Conservation (phyloP, 2,888 invertebrate species). For the Phortica magna region DNA sequence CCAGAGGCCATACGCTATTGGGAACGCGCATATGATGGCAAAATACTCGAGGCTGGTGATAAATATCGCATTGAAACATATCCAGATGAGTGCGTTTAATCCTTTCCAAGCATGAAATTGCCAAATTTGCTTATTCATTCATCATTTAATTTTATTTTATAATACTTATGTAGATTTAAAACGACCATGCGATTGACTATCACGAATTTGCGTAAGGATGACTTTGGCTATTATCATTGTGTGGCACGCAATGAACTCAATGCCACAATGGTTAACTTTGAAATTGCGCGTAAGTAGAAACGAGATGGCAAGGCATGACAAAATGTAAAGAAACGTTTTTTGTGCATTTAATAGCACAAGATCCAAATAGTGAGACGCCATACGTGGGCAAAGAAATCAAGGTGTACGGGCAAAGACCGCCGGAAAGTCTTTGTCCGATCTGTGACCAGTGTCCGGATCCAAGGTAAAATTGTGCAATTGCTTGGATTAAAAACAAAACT, state of each 20-base stretch:
- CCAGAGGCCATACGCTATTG: slow-evolving; percentile 92
- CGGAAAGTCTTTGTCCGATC: slow-evolving; percentile 81
- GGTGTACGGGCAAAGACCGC: slow-evolving; percentile 82
- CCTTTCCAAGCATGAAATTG: not conserved
- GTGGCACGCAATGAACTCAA: slow-evolving; percentile 91
- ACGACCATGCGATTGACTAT: slow-evolving; percentile 89
- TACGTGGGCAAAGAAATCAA: slow-evolving; percentile 77
- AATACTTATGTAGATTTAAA: slow-evolving; percentile 79
- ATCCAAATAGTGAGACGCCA: slow-evolving; percentile 79
- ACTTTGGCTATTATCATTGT: slow-evolving; percentile 89
- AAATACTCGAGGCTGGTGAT: slow-evolving; percentile 83
- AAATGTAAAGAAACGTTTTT: not conserved
- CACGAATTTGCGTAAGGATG: slow-evolving; percentile 82
- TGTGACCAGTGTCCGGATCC: slow-evolving; percentile 83
- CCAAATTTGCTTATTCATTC: not conserved
- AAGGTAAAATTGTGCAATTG: slow-evolving; percentile 64
- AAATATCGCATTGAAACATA: slow-evolving; percentile 82
- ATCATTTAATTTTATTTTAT: not conserved
- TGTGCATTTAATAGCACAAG: slow-evolving; percentile 73
- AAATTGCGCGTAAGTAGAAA: slow-evolving; percentile 81
- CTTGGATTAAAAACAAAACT: slow-evolving; percentile 27
- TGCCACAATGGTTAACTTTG: slow-evolving; percentile 86
- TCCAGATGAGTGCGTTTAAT: slow-evolving; percentile 77
- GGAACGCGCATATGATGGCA: slow-evolving; percentile 86
- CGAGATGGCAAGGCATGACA: not conserved